Evolutionary conservation across 2,113 vertebrate species (phyloP), one percentile per base, ranked within the genome.

Genomic region (Telmatochromis sp.): DNA sequence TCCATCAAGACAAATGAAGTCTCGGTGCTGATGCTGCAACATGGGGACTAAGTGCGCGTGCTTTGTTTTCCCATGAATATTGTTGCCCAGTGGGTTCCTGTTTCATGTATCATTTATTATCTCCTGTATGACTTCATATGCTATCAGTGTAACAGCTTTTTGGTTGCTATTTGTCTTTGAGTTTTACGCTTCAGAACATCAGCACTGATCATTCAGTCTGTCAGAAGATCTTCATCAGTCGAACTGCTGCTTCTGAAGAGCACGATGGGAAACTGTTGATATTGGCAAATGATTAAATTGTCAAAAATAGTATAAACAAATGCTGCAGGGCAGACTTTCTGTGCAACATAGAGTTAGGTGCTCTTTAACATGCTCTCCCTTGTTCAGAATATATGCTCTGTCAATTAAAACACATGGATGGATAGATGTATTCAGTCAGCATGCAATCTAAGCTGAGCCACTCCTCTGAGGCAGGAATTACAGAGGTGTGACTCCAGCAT

Each of bases 41-140:
- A 53, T 31, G 4, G 58, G 57, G 80, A 87, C 88, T 92, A 85
- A 94, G 91, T 90, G 85, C 86, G 89, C 60, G 14, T 87, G 57
- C 85, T 92, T 90, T 28, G 35, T 80, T 83, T 89, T 47, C 60
- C 42, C 68, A 51, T 81, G 84, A 91, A 87, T 57, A 19, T 9
- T 21, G 40, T 89, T 68, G 50, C 82, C 73, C 71, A 21, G n/a
- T 31, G 42, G 82, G 87, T 79, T 80, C 17, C 35, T 35, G 12
- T 23, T 86, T 86, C 92, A 93, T 94, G 68, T 55, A 95, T 94
- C 63, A 93, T 95, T 95, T 87, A 92, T 85, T 82, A 33, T 40
- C 40, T 55, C 42, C 47, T 51, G 42, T 81, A 57, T 90, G 37
- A 75, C 78, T 87, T 90, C 81, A 82, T 91, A 51, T 53, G 53